A percentile compares a stretch with the other conserved stretches of the same genome.
Conservation (phyloP, 2,797 vertebrate genomes). For the Gephyroberyx darwinii region DNA sequence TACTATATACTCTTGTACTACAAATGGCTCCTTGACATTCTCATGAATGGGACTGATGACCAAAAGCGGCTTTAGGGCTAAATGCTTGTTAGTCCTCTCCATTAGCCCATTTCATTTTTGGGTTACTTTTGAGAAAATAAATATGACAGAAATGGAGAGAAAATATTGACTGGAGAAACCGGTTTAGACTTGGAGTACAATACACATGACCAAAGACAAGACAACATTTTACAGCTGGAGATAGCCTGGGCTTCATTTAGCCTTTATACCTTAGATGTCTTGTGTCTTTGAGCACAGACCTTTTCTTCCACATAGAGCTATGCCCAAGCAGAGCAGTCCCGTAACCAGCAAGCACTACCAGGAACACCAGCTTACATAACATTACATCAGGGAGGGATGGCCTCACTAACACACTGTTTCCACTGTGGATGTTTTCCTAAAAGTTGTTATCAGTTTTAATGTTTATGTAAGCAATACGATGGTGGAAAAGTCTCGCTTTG, state of each 20-base stretch:
- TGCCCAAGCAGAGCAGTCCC: conserved; percentile 32
- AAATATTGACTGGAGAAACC: background rate
- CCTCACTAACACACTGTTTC: conserved; percentile 12
- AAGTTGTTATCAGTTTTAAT: background rate
- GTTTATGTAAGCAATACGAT: background rate
- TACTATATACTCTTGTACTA: background rate
- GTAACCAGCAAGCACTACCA: conserved; percentile 54
- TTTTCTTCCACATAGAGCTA: conserved; percentile 23
- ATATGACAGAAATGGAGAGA: no score
- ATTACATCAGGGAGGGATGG: conserved; percentile 52
- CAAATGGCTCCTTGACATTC: background rate
- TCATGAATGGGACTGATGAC: background rate
- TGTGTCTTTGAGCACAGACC: conserved; percentile 12
- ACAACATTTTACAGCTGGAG: background rate
- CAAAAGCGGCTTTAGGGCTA: background rate
- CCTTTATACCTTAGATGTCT: conserved; percentile 1
- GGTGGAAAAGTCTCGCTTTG: no score
- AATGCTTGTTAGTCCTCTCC: no score
- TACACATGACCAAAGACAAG: no score
- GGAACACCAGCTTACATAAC: conserved; percentile 73
- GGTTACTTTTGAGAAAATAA: no score
- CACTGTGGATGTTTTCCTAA: background rate
- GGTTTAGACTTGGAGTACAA: no score
- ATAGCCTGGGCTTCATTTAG: conserved; percentile 1
- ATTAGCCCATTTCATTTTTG: no score